Evolutionary conservation across 1,140 invertebrate species (phyloP).

Genomic region (Carposina sasakii): DNA sequence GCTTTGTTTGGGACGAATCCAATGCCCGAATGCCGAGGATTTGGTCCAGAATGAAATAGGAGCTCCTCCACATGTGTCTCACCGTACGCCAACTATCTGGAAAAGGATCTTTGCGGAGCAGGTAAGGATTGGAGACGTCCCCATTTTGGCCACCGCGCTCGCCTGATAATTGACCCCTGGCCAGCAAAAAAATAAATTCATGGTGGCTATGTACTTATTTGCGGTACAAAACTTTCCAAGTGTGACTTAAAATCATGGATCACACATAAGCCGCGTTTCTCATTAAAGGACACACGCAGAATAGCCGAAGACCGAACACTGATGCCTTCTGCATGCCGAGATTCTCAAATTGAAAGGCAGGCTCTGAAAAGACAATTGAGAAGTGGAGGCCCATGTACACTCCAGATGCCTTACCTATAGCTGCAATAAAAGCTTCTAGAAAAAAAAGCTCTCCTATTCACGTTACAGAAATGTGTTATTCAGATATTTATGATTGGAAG

Average conservation of each 20-base stretch:
- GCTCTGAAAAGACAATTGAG: conserved; percentile 22
- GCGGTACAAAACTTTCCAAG: conserved; percentile 23
- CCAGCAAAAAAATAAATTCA: conserved; percentile 53
- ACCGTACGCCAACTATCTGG: conserved; percentile 38
- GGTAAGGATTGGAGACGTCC: conserved; percentile 31
- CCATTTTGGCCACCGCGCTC: too few relatives aligned
- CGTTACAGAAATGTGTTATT: conserved; percentile 10
- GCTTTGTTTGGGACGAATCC: conserved; percentile 60
- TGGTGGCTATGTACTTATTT: conserved; percentile 36
- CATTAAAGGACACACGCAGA: conserved; percentile 45
- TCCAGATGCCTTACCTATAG: conserved; percentile 26
- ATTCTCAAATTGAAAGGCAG: conserved; percentile 36
- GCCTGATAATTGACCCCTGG: conserved; percentile 51
- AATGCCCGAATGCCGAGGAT: too few relatives aligned
- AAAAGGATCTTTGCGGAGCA: not conserved
- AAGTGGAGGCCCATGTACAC: conserved; percentile 26
- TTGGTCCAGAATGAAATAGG: conserved; percentile 54
- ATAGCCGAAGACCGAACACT: too few relatives aligned
- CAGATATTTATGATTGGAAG: conserved; percentile 15
- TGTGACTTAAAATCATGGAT: conserved; percentile 42
- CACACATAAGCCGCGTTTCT: conserved; percentile 45
- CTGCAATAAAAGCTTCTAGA: conserved; percentile 5
- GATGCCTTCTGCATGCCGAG: conserved; percentile 38
- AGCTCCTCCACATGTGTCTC: too few relatives aligned
- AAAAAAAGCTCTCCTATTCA: conserved; percentile 8